Base-by-base conservation (phyloP, 1,140 invertebrate species). In the Tachypleus tridentatus region DNA sequence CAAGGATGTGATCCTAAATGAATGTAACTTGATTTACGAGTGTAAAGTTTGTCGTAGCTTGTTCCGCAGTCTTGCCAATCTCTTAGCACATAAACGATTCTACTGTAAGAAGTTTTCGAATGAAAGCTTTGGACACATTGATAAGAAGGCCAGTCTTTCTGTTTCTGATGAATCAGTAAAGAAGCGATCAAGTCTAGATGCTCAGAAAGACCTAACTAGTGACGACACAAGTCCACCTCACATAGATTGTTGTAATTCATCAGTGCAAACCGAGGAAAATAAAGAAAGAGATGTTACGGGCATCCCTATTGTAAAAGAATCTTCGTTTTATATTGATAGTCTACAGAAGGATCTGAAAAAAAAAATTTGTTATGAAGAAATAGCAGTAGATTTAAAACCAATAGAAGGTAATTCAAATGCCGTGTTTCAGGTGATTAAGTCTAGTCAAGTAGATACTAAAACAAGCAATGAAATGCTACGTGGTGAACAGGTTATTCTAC, bases 1-100 rank as follows among this genome's bases (percentile, higher is more conserved):
- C 11, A 82, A 84, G 69, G 77, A 83, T 58, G 74, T 90, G 54
- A 76, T 93, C 5, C 76, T 82, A 10, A 82, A 86, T 73, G 88
- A 93, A 79, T 91, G 88, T 79, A 86, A 89, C 74, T 74, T 91
- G 57, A 82, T 93, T 70, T 87, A 88, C 73, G 90, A 93, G 76
- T 93, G 90, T 75, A 85, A 85, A 75, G 82, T 88, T 49, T 93
- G 90, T 74, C 78, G 83, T n/a, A 90, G 85, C 74, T 79, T 93
- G 70, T 92, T 91, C 76, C 81, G 90, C 71, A 88, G 86, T 72
- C 77, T 93, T 64, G 82, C 84, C 1, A 91, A 92, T 77, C 89
- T 92, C 72, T 82, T 92, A 67, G 86, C 86, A 57, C 90, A 93
- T 72, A 93, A 93, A 76, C 78, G 88, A 63, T 80, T 84, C 52